Conservation (phyloP, 1,140 invertebrate genomes). For the Drosophila elegans region DNA sequence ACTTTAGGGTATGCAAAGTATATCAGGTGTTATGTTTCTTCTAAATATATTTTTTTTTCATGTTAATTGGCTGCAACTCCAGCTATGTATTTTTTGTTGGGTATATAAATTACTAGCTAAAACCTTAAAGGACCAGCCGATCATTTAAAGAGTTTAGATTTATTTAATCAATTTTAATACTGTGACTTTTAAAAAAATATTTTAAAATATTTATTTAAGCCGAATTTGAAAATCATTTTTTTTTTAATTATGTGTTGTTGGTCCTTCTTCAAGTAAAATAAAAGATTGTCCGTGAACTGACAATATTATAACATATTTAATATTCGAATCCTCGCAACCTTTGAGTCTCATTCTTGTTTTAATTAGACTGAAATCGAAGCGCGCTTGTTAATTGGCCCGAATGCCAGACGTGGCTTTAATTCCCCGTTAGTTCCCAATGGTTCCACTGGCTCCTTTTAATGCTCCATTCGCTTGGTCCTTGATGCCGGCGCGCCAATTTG, state of each 20-base stretch:
- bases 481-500: conserved; percentile 65
- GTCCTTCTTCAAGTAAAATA: too few species aligned
- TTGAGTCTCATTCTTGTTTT: conserved; percentile 47
- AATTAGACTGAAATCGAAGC: conserved; percentile 61
- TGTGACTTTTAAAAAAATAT: too few species aligned
- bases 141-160: too few species aligned
- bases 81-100: background rate
- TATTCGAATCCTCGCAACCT: background rate
- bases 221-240: too few species aligned
- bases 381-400: conserved; percentile 69
- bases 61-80: background rate
- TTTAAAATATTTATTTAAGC: too few species aligned
- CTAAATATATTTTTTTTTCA: too few species aligned
- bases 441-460: conserved; percentile 45
- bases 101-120: background rate
- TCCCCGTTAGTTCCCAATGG: conserved; percentile 28
- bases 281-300: too few species aligned
- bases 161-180: too few species aligned
- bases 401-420: conserved; percentile 59
- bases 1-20: background rate
- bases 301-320: background rate
- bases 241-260: too few species aligned
- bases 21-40: background rate
- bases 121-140: too few species aligned
- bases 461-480: conserved; percentile 35